These are phyloP conservation scores for Aeoliscus strigatus DNA, from an alignment of 2,797 vertebrate genomes.

Conservation along the genomic window DNA sequence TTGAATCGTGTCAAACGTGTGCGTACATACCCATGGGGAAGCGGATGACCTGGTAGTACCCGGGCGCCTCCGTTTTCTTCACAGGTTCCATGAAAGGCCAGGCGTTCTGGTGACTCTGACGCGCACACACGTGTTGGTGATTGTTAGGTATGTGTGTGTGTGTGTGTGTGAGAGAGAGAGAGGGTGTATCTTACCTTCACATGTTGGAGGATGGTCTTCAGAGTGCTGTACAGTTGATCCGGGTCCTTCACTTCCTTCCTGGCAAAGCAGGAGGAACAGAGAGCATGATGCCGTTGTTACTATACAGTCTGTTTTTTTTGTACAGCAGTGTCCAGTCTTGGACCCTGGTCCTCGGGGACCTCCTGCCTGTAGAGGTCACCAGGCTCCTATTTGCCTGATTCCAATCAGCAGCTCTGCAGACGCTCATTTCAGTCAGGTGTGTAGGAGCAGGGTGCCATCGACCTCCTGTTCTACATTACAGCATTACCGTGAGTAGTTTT, in stretches of 20 bases:
- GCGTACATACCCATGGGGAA: conserved; percentile 94
- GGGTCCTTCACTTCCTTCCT: conserved; percentile 97
- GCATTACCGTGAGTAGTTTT: too few species aligned
- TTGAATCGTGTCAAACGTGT: neutral
- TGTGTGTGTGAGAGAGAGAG: too few species aligned
- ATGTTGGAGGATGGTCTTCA: conserved; percentile 95
- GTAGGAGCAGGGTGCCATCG: too few species aligned
- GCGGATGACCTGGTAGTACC: conserved; percentile 99
- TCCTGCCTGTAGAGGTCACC: too few species aligned
- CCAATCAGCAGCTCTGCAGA: too few species aligned
- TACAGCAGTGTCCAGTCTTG: too few species aligned
- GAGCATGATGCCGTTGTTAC: too few species aligned
- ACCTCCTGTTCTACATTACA: too few species aligned
- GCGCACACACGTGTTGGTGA: conserved; percentile 47
- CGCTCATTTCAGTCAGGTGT: too few species aligned
- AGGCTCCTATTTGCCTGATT: too few species aligned
- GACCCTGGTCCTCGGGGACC: too few species aligned
- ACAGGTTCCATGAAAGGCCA: conserved; percentile 99
- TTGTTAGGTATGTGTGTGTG: conserved; percentile 1
- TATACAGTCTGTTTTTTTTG: too few species aligned
- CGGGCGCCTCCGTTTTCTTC: conserved; percentile 97
- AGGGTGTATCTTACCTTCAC: conserved; percentile 82
- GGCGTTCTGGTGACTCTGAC: conserved; percentile 94
- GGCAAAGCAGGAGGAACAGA: conserved; percentile 32
- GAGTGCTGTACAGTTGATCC: conserved; percentile 90